Percentiles rank a stretch among this genome's conserved stretches.
These are phyloP conservation scores for Vulpes ferrilata DNA, from an alignment of 2,113 vertebrate species.

Conservation along the genomic window DNA sequence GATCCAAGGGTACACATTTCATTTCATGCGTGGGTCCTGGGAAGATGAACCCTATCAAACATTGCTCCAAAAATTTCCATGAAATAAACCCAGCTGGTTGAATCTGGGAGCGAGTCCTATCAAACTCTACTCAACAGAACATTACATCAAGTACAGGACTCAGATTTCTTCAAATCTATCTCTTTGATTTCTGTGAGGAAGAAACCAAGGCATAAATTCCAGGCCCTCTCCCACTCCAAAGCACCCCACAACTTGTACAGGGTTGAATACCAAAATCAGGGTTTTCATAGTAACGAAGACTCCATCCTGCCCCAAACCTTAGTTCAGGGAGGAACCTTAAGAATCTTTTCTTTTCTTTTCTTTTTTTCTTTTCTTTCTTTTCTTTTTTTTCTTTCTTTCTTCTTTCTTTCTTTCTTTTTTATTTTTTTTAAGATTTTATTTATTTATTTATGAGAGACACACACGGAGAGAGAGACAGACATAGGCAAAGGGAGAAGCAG, in stretches of 20 bases:
- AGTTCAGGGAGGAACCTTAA: not conserved
- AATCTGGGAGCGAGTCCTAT: not conserved
- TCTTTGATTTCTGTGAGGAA: not conserved
- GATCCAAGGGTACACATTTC: not conserved
- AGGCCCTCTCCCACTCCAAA: not conserved
- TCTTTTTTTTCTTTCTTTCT: too few relatives aligned
- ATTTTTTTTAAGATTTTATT: too few relatives aligned
- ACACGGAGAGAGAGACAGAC: too few relatives aligned
- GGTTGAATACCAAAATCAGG: not conserved
- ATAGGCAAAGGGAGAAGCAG: too few relatives aligned
- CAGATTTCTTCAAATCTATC: not conserved
- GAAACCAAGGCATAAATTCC: not conserved
- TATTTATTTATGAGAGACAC: too few relatives aligned
- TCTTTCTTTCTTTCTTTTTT: too few relatives aligned
- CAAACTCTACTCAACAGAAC: not conserved
- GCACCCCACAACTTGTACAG: not conserved
- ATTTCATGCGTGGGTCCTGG: not conserved
- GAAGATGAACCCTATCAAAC: not conserved
- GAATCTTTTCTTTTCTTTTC: not conserved
- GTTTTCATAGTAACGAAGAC: not conserved
- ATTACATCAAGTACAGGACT: not conserved
- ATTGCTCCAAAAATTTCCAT: not conserved
- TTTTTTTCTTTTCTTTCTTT: too few relatives aligned
- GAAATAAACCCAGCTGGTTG: not conserved
- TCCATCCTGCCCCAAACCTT: not conserved